phyloP scores from a whole-genome alignment of 2,113 vertebrate species.

The Neotoma lepida region DNA sequence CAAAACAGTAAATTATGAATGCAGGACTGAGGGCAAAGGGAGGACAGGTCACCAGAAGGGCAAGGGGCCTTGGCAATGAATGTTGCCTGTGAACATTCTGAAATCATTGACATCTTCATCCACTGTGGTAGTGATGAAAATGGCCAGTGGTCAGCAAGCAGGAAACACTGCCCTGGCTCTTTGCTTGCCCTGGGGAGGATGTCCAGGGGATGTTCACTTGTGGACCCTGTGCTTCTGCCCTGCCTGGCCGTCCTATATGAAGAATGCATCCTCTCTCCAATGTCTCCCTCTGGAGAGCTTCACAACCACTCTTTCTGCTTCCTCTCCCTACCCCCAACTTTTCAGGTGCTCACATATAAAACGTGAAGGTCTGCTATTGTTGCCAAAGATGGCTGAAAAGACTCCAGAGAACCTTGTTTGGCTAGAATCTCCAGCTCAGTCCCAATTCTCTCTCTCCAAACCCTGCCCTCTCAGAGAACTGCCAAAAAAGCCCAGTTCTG shows the following conservation, averaged over 20 bases:
- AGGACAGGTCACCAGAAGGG: background rate
- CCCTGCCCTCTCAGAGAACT: too few species aligned
- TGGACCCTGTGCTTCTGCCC: background rate
- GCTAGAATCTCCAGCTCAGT: too few species aligned
- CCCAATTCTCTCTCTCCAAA: too few species aligned
- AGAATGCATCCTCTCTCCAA: background rate
- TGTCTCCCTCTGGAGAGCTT: background rate
- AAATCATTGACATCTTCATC: background rate
- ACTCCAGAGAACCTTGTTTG: background rate
- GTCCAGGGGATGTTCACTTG: accelerated
- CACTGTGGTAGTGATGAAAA: background rate
- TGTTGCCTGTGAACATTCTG: background rate
- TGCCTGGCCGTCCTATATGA: background rate
- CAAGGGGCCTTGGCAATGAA: accelerated
- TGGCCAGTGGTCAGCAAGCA: accelerated
- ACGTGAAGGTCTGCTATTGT: background rate
- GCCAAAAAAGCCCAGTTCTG: too few species aligned
- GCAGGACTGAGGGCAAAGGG: background rate
- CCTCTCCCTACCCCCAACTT: background rate
- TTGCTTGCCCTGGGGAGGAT: background rate
- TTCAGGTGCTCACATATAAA: background rate
- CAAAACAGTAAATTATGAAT: background rate
- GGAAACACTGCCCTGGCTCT: background rate
- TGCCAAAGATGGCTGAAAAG: background rate
- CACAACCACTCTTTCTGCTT: background rate